These are phyloP conservation scores for Threskiornis aethiopicus DNA, from an alignment of 2,797 vertebrate species.

Conservation along the genomic window DNA sequence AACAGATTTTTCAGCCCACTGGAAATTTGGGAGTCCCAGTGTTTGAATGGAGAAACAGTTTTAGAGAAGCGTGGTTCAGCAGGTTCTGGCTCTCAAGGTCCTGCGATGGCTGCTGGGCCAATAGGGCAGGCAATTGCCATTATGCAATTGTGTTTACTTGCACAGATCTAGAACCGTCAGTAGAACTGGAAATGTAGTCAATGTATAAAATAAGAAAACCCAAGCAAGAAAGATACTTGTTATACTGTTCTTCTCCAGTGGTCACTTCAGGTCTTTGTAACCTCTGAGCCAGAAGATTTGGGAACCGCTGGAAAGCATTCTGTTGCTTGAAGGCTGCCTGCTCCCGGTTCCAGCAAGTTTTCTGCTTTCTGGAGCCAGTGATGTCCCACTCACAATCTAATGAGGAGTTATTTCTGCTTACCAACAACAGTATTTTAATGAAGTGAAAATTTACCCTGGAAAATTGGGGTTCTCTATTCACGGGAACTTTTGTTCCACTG, in stretches of 20 bases:
- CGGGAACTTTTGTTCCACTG: not conserved
- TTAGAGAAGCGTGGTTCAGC: not conserved
- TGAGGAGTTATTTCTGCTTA: not conserved
- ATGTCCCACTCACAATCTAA: not conserved
- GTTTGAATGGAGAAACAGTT: not conserved
- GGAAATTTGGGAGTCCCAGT: not conserved
- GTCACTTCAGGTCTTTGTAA: not conserved
- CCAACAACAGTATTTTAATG: not conserved
- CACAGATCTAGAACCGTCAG: rapidly evolving
- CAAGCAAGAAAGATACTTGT: not conserved
- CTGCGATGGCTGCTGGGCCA: not conserved
- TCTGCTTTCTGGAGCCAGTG: too few species aligned
- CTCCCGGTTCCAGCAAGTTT: not conserved
- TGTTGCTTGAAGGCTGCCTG: not conserved
- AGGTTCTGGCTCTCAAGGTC: not conserved
- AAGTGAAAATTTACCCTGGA: not conserved
- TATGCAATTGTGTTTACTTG: rapidly evolving
- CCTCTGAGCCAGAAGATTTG: not conserved
- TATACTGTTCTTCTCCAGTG: not conserved
- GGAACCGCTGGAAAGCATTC: not conserved
- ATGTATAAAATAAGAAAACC: not conserved
- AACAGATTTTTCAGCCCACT: not conserved
- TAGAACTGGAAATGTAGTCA: not conserved
- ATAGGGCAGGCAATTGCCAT: rapidly evolving
- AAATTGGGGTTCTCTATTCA: not conserved